Conservation (phyloP, 1,140 invertebrate species). For the Conopomorpha cramerella region DNA sequence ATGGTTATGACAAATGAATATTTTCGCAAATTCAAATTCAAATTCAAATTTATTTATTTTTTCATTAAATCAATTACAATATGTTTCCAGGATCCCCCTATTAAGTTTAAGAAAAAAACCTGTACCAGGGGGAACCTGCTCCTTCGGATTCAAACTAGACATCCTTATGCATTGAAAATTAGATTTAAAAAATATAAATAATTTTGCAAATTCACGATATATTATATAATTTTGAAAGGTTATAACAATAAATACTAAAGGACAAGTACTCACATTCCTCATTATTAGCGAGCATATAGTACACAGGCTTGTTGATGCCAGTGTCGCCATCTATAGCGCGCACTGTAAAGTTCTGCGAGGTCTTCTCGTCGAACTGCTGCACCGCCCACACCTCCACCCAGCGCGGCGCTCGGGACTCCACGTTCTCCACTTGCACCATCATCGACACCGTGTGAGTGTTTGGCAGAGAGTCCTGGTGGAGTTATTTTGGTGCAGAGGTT, state of each 20-base stretch:
- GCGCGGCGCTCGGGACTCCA: slow-evolving; percentile 54
- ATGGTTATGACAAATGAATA: no score
- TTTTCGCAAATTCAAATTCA: no score
- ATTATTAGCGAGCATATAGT: slow-evolving; percentile 39
- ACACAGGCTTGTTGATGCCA: slow-evolving; percentile 51
- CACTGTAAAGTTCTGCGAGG: slow-evolving; percentile 31
- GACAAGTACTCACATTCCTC: slow-evolving; percentile 17
- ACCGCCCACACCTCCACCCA: slow-evolving; percentile 59
- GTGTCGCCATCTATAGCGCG: slow-evolving; percentile 63
- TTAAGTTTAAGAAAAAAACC: no score
- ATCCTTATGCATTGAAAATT: neutral
- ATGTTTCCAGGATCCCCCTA: no score
- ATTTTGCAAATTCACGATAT: no score
- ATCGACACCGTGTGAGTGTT: slow-evolving; percentile 44
- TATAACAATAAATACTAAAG: neutral
- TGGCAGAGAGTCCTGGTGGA: slow-evolving; percentile 39
- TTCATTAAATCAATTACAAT: no score
- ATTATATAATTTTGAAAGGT: no score
- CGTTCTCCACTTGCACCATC: slow-evolving; percentile 59
- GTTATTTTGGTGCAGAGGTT: slow-evolving; percentile 7
- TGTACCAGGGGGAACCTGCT: neutral
- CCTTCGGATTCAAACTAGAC: neutral
- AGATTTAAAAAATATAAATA: no score
- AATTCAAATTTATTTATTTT: no score
- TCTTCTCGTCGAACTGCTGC: slow-evolving; percentile 58